Evolutionary conservation across 2,888 invertebrate species (phyloP).

Genomic region (Lysandra coridon): DNA sequence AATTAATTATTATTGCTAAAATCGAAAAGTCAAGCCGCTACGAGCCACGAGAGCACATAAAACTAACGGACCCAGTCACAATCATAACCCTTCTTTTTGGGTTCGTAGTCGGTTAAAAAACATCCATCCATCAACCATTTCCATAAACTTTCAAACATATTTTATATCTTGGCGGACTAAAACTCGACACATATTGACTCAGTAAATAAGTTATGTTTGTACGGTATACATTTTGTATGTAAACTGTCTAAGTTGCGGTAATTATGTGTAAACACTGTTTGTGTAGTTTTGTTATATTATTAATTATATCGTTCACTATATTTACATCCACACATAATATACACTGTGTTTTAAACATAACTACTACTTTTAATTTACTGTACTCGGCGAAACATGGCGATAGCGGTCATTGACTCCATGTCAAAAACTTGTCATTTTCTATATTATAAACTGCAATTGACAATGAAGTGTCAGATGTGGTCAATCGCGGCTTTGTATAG

Average conservation of each 20-base stretch:
- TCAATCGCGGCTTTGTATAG: too few species aligned
- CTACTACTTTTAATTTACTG: too few species aligned
- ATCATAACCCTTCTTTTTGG: not conserved
- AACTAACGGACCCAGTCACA: not conserved
- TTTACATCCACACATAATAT: not conserved
- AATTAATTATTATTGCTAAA: too few species aligned
- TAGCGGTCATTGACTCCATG: too few species aligned
- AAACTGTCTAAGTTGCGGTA: conserved; percentile 32
- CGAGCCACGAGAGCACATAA: too few species aligned
- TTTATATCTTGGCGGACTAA: not conserved
- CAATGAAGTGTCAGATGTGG: too few species aligned
- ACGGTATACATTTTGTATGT: conserved; percentile 15
- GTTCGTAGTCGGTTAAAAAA: not conserved
- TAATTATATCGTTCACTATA: not conserved
- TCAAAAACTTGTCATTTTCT: too few species aligned
- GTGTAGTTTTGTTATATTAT: not conserved
- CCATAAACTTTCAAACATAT: not conserved
- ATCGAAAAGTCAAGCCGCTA: too few species aligned
- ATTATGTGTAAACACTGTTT: conserved; percentile 26
- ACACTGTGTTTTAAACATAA: not conserved
- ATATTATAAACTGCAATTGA: too few species aligned
- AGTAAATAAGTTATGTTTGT: conserved; percentile 7
- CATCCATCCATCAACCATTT: not conserved
- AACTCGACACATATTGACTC: conserved; percentile 2
- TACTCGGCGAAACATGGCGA: too few species aligned